These are phyloP conservation scores for Zapus hudsonius DNA, from an alignment of 2,113 vertebrate species.

Conservation along the genomic window DNA sequence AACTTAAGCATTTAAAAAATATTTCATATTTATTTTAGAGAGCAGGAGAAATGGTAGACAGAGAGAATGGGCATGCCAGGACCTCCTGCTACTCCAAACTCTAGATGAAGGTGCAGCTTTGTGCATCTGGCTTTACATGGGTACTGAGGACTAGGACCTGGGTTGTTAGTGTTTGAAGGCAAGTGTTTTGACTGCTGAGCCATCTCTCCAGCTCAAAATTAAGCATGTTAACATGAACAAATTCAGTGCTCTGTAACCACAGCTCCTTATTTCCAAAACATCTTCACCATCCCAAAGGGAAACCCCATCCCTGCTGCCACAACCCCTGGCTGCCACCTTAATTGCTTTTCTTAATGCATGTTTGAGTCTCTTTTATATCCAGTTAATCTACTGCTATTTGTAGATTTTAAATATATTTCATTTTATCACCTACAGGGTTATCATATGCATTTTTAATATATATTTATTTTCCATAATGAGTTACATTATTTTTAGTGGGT, in stretches of 20 bases:
- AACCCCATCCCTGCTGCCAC: accelerated
- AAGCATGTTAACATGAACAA: background rate
- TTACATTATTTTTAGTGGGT: no score
- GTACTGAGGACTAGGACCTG: no score
- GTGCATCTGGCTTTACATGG: no score
- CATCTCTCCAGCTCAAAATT: no score
- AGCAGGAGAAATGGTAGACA: no score
- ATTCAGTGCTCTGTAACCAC: background rate
- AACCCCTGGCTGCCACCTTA: accelerated
- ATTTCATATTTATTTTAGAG: no score
- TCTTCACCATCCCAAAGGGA: background rate
- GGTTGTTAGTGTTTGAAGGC: no score
- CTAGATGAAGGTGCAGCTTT: no score
- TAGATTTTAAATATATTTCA: background rate
- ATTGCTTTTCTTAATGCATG: background rate
- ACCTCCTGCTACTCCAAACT: no score
- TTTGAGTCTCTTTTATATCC: background rate
- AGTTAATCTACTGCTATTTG: background rate
- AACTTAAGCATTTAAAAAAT: background rate
- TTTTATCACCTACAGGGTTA: background rate
- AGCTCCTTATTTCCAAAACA: background rate
- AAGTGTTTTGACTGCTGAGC: no score
- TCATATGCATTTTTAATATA: background rate
- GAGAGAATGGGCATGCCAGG: no score
- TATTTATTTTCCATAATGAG: no score